Percentiles rank a stretch among this genome's conserved stretches.
phyloP scores from a whole-genome alignment of 1,140 invertebrate genomes.

The Orius insidiosus region DNA sequence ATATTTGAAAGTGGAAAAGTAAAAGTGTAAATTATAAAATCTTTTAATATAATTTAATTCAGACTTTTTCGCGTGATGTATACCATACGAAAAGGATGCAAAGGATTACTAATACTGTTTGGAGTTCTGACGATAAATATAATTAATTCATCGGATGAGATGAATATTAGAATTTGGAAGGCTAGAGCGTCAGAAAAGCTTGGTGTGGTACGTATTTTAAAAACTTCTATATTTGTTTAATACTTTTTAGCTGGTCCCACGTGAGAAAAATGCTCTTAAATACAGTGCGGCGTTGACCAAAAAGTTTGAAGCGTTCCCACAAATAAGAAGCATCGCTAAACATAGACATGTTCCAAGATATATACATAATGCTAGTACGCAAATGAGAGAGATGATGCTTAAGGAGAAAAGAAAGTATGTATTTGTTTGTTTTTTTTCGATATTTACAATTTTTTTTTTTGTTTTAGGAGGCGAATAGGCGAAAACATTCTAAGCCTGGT shows the following conservation, averaged over 20 bases:
- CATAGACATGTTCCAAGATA: constrained; percentile 91
- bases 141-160: constrained; percentile 92
- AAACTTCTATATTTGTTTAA: constrained; percentile 13
- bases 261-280: constrained; percentile 69
- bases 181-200: constrained; percentile 91
- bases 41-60: constrained; percentile 15
- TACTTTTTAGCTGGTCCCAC: constrained; percentile 63
- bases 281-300: constrained; percentile 79
- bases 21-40: constrained; percentile 11
- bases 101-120: constrained; percentile 70
- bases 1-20: constrained; percentile 71
- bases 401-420: constrained; percentile 65
- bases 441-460: too few relatives aligned
- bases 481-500: too few relatives aligned
- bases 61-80: constrained; percentile 74
- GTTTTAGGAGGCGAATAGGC: too few relatives aligned
- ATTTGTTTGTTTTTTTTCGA: too few relatives aligned
- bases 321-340: constrained; percentile 79
- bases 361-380: constrained; percentile 65
- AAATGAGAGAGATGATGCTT: constrained; percentile 52
- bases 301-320: constrained; percentile 82
- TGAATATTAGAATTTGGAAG: constrained; percentile 99
- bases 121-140: constrained; percentile 91
- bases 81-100: constrained; percentile 99
- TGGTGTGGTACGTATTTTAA: constrained; percentile 57